Percentiles rank a stretch among this genome's conserved stretches.
Evolutionary conservation across 2,113 vertebrate genomes (phyloP).

Genomic region (Thamnaconus septentrionalis): DNA sequence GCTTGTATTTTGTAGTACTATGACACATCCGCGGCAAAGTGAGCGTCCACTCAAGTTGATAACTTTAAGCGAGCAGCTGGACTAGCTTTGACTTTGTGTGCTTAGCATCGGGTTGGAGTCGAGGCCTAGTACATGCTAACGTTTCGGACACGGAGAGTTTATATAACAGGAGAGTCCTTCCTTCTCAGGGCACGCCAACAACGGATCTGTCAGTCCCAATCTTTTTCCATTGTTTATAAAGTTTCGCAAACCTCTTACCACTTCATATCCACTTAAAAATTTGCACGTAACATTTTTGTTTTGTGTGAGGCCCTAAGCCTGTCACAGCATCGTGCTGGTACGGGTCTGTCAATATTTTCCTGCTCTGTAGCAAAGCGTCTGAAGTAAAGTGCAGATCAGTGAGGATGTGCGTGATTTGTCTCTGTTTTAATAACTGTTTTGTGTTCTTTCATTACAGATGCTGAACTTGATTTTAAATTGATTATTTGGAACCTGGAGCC

Average conservation of each 20-base stretch:
- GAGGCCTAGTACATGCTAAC: slow-evolving; percentile 34
- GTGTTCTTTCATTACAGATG: slow-evolving; percentile 77
- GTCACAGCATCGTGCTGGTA: slow-evolving; percentile 14
- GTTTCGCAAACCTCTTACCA: no score
- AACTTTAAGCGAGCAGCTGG: neutral
- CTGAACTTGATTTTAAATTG: slow-evolving; percentile 86
- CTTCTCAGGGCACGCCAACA: no score
- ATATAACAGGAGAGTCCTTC: neutral
- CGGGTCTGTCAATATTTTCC: slow-evolving; percentile 1
- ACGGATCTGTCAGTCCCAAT: no score
- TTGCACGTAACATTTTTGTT: neutral
- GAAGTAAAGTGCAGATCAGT: neutral
- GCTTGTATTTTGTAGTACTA: no score
- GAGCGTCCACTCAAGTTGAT: neutral
- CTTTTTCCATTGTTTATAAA: no score
- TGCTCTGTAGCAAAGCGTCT: no score
- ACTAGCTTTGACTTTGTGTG: neutral
- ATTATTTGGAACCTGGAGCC: slow-evolving; percentile 78
- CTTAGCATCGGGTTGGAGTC: neutral
- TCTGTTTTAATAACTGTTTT: neutral
- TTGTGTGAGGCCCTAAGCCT: slow-evolving; percentile 27
- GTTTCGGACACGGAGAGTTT: neutral
- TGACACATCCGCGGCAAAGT: no score
- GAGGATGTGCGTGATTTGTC: neutral
- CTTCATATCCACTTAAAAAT: no score